Conservation (phyloP, 2,888 invertebrate genomes). For the Folsomia manolachei region DNA sequence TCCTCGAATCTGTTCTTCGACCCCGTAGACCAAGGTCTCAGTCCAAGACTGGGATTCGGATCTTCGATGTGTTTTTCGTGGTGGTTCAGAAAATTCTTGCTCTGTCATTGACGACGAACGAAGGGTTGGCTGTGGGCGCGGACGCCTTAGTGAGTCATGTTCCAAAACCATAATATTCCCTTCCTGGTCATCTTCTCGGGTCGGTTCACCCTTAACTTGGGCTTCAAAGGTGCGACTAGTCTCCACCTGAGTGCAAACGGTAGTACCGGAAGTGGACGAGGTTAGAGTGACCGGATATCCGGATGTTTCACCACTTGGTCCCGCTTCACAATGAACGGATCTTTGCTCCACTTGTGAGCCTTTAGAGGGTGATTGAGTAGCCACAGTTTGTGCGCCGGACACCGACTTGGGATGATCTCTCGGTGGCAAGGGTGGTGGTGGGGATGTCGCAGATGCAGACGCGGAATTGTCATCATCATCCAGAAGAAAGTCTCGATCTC, state of each 20-base stretch:
- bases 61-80: conserved; percentile 42
- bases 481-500: conserved; percentile 56
- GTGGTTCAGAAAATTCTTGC: conserved; percentile 42
- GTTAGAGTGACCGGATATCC: conserved; percentile 50
- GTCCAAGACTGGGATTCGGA: conserved; percentile 48
- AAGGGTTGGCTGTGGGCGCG: conserved; percentile 41
- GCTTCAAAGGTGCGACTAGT: conserved; percentile 47
- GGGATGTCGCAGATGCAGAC: not conserved
- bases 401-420: not conserved
- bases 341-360: conserved; percentile 13
- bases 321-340: conserved; percentile 46
- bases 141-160: conserved; percentile 53
- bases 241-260: conserved; percentile 50
- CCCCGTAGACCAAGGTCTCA: conserved; percentile 45
- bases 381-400: conserved; percentile 7
- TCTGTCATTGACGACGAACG: not conserved
- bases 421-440: conserved; percentile 6
- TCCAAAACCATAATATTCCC: conserved; percentile 54
- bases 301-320: conserved; percentile 30
- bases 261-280: conserved; percentile 47
- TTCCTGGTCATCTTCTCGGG: conserved; percentile 56
- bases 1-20: conserved; percentile 48
- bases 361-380: conserved; percentile 7
- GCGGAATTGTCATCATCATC: conserved; percentile 62
- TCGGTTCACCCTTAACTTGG: conserved; percentile 48